Conservation (phyloP, 1,140 invertebrate genomes). For the Diachasma alloeum region DNA sequence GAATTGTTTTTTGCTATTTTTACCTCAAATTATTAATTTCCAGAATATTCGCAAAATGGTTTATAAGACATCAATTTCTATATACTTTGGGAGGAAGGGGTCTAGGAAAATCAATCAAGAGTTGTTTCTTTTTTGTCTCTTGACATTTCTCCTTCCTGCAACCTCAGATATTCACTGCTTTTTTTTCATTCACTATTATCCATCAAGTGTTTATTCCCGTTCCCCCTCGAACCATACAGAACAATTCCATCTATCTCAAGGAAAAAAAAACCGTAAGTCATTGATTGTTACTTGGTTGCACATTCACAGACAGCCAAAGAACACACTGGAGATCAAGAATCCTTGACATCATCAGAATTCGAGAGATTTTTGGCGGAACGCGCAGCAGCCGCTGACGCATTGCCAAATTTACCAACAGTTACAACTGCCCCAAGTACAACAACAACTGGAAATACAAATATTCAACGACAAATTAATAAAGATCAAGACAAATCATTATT, state of each 20-base stretch:
- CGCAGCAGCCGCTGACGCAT: slow-evolving; percentile 81
- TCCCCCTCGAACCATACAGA: background rate
- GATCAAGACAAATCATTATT: slow-evolving; percentile 64
- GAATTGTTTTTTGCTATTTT: too few species aligned
- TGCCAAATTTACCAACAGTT: slow-evolving; percentile 61
- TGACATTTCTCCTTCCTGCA: too few species aligned
- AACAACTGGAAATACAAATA: slow-evolving; percentile 44
- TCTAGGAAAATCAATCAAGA: too few species aligned
- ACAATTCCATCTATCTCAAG: background rate
- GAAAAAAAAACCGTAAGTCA: background rate
- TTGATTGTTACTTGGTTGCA: background rate
- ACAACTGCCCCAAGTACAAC: slow-evolving; percentile 45
- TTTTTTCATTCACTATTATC: background rate
- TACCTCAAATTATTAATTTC: too few species aligned
- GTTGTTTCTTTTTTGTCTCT: too few species aligned
- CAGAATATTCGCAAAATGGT: too few species aligned
- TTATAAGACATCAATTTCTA: too few species aligned
- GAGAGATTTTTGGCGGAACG: slow-evolving; percentile 90
- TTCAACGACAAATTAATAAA: slow-evolving; percentile 58
- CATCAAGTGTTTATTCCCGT: background rate
- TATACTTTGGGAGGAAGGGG: too few species aligned
- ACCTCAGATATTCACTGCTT: too few species aligned
- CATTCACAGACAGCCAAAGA: slow-evolving; percentile 35
- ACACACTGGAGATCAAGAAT: slow-evolving; percentile 59
- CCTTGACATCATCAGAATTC: slow-evolving; percentile 88